A percentile compares a stretch with the other conserved stretches of the same genome.
Evolutionary conservation across 2,888 invertebrate species (phyloP).

Genomic region (Penaeus monodon): DNA sequence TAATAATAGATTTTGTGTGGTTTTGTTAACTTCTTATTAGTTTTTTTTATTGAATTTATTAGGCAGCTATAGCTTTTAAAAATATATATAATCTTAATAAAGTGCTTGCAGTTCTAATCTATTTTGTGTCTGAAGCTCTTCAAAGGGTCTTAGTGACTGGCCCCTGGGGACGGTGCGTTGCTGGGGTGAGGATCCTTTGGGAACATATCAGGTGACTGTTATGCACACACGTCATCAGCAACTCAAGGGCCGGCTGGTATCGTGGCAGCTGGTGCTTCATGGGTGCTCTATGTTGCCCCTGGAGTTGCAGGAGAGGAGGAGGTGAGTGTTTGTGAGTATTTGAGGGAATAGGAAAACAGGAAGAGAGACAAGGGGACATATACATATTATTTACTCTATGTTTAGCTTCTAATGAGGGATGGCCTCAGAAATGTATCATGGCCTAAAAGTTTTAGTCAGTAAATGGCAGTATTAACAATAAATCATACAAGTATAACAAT

Average conservation of each 20-base stretch:
- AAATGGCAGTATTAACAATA: too few species aligned
- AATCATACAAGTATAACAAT: too few species aligned
- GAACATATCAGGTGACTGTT: constrained; percentile 47
- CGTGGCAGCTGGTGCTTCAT: constrained; percentile 57
- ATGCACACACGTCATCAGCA: constrained; percentile 43
- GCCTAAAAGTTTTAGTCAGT: too few species aligned
- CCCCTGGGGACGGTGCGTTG: constrained; percentile 60
- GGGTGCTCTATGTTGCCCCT: constrained; percentile 35
- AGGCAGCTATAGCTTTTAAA: background rate
- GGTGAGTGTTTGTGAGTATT: constrained; percentile 14
- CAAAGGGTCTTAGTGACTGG: constrained; percentile 55
- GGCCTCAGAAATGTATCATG: too few species aligned
- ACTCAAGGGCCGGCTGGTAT: constrained; percentile 37
- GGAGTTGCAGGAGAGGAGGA: constrained; percentile 35
- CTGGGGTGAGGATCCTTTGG: constrained; percentile 58
- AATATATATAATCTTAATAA: background rate
- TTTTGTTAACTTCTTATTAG: background rate
- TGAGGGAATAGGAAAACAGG: background rate
- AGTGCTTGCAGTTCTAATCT: background rate
- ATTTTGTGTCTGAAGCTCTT: constrained; percentile 34
- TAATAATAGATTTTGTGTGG: background rate
- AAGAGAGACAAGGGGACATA: background rate
- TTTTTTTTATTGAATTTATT: background rate
- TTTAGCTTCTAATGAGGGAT: too few species aligned
- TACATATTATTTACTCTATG: too few species aligned